Percentiles rank a stretch among this genome's conserved stretches.
Evolutionary conservation across 2,797 vertebrate species (phyloP).

Genomic region (Carcharodon carcharias): DNA sequence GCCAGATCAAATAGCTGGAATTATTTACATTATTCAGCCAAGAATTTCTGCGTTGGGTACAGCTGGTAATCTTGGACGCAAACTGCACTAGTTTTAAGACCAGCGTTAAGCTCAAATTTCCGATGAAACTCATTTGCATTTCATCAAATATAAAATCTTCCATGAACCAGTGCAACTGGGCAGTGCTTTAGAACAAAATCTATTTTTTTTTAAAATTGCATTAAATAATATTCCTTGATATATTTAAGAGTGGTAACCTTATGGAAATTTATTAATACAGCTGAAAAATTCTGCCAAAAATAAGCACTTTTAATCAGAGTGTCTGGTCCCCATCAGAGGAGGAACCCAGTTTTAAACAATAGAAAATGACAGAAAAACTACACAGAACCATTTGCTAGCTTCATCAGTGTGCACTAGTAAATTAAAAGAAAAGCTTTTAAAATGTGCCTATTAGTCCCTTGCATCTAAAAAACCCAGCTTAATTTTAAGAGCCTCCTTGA

Average conservation of each 20-base stretch:
- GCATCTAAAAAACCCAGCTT: background rate
- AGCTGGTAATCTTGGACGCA: too few species aligned
- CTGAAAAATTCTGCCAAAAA: too few species aligned
- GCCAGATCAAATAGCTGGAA: background rate
- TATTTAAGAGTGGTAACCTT: background rate
- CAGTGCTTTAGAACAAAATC: background rate
- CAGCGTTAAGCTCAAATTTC: background rate
- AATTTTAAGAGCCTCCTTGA: background rate
- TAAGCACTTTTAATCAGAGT: background rate
- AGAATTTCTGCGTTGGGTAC: background rate
- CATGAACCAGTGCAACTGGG: background rate
- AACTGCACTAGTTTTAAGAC: too few species aligned
- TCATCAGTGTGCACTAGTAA: background rate
- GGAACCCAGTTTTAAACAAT: background rate
- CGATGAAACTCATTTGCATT: background rate
- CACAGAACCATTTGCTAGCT: background rate
- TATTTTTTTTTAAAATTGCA: background rate
- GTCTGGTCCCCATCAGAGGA: background rate
- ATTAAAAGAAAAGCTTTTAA: background rate
- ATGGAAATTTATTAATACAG: too few species aligned
- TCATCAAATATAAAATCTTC: background rate
- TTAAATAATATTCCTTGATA: background rate
- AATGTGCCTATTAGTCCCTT: background rate
- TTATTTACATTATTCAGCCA: background rate
- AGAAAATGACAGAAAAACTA: background rate